A percentile compares a stretch with the other conserved stretches of the same genome.
Evolutionary conservation across 2,888 invertebrate genomes (phyloP).

Genomic region (Pterostichus niger): DNA sequence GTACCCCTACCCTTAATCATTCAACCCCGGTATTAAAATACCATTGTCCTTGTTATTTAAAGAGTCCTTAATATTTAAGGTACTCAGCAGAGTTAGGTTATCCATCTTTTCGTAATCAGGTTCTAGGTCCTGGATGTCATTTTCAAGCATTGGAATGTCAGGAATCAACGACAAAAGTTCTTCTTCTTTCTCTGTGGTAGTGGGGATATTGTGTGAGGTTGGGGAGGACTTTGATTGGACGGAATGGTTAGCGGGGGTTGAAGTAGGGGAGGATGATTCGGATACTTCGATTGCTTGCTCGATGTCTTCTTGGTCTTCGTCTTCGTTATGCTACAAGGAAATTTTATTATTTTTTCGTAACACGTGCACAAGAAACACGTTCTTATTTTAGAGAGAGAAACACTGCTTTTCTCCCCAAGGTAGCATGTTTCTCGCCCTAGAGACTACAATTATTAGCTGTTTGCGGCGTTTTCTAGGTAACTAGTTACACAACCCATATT

Average conservation of each 20-base stretch:
- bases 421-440: no score
- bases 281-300: constrained; percentile 76
- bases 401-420: no score
- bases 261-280: constrained; percentile 35
- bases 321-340: constrained; percentile 76
- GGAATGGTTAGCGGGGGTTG: constrained; percentile 8
- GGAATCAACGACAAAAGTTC: constrained; percentile 70
- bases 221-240: constrained; percentile 14
- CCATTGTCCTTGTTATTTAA: constrained; percentile 59
- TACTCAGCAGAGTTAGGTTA: constrained; percentile 75
- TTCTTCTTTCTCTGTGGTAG: constrained; percentile 60
- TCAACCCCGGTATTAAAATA: constrained; percentile 61
- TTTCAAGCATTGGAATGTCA: constrained; percentile 66
- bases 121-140: constrained; percentile 70
- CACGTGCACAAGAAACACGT: no score
- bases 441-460: no score
- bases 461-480: no score
- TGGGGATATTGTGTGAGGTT: not conserved
- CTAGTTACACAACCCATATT: no score
- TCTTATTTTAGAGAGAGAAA: no score
- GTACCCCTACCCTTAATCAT: constrained; percentile 39
- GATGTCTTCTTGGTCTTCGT: constrained; percentile 81
- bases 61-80: constrained; percentile 73
- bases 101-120: constrained; percentile 77
- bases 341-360: not conserved